phyloP scores from a whole-genome alignment of 2,888 invertebrate species.

The Heliconius hortense region DNA sequence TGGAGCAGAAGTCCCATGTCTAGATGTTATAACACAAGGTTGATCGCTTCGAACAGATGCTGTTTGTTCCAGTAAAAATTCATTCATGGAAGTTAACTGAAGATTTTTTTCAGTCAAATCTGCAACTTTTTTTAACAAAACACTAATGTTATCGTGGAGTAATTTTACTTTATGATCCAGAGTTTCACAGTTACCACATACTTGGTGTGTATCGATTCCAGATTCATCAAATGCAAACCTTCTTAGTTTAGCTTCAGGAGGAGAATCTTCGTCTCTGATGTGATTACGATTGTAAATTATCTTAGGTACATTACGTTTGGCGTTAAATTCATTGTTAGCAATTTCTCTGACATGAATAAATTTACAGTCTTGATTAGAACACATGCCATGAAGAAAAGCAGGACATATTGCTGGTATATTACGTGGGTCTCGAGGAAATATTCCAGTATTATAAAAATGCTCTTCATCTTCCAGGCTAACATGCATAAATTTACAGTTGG shows the following conservation, averaged over 20 bases:
- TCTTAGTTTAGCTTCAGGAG: slow-evolving; percentile 73
- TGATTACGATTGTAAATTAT: slow-evolving; percentile 54
- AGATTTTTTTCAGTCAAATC: slow-evolving; percentile 75
- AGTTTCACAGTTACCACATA: slow-evolving; percentile 68
- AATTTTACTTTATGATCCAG: slow-evolving; percentile 72
- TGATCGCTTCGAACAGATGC: slow-evolving; percentile 70
- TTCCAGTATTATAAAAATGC: slow-evolving; percentile 83
- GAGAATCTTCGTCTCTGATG: slow-evolving; percentile 67
- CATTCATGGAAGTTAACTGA: slow-evolving; percentile 77
- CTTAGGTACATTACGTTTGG: slow-evolving; percentile 56
- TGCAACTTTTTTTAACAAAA: slow-evolving; percentile 71
- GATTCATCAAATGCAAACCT: slow-evolving; percentile 66
- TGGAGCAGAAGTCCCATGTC: slow-evolving; percentile 74
- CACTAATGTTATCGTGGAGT: slow-evolving; percentile 75
- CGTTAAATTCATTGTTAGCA: slow-evolving; percentile 53
- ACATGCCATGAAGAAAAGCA: slow-evolving; percentile 82
- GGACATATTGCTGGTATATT: slow-evolving; percentile 80
- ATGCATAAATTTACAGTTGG: slow-evolving; percentile 87
- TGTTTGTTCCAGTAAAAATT: slow-evolving; percentile 73
- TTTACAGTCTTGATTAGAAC: slow-evolving; percentile 75
- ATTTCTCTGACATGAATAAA: slow-evolving; percentile 62
- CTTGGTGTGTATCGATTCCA: slow-evolving; percentile 59
- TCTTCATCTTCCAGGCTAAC: slow-evolving; percentile 87
- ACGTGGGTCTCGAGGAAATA: slow-evolving; percentile 78
- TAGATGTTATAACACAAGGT: slow-evolving; percentile 75